Conservation (phyloP, 2,113 vertebrate genomes). For the Chelonoidis abingdonii region DNA sequence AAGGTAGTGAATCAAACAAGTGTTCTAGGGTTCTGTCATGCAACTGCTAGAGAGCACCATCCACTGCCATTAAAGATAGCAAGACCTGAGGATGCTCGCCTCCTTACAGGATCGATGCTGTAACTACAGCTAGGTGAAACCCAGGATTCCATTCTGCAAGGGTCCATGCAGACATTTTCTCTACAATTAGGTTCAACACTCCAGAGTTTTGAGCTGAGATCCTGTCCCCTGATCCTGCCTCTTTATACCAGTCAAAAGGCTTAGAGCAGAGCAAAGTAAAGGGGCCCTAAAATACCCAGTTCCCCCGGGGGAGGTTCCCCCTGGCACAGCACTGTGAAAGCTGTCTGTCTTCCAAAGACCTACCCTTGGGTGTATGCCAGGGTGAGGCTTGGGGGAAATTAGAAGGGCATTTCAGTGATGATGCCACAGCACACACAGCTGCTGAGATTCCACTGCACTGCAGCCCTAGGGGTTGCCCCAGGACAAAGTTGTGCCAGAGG, state of each 20-base stretch:
- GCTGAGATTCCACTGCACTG: not conserved
- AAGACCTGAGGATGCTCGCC: accelerated
- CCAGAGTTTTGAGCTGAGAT: not conserved
- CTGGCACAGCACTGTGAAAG: not conserved
- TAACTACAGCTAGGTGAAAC: not conserved
- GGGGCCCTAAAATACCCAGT: not conserved
- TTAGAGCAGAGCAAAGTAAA: accelerated
- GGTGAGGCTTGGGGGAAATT: not conserved
- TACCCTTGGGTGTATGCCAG: not conserved
- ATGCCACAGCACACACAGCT: not conserved
- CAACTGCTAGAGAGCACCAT: accelerated
- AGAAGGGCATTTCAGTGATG: not conserved
- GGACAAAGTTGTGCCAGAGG: not conserved
- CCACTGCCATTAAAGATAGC: accelerated
- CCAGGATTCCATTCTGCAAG: not conserved
- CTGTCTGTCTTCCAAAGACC: not conserved
- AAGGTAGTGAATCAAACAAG: accelerated
- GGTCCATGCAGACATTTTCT: not conserved
- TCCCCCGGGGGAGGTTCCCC: not conserved
- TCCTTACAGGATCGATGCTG: not conserved
- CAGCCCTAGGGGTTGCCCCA: not conserved
- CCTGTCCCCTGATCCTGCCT: not conserved
- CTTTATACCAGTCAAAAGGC: not conserved
- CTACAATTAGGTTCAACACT: not conserved
- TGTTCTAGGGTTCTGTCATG: not conserved